Conservation (phyloP, 2,113 vertebrate genomes). For the Geothlypis trichas region DNA sequence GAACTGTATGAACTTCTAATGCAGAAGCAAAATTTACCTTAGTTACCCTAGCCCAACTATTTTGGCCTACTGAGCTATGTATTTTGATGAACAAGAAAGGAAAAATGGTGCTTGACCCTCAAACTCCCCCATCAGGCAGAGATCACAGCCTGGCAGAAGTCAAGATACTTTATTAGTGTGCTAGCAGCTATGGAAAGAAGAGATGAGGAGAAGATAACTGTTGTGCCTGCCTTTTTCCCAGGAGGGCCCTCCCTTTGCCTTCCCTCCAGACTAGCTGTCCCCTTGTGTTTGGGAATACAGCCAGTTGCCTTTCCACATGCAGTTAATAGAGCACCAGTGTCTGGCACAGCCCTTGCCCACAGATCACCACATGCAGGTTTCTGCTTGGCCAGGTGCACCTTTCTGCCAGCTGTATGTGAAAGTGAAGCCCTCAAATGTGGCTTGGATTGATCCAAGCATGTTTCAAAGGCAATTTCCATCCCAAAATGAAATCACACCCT, state of each 20-base stretch:
- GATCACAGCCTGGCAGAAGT: not conserved
- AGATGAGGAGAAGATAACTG: not conserved
- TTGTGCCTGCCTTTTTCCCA: not conserved
- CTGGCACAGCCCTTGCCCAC: not conserved
- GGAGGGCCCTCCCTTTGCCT: not conserved
- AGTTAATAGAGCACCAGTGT: not conserved
- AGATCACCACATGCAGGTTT: not conserved
- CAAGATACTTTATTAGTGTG: fast-evolving
- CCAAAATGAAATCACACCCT: not conserved
- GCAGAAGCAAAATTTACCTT: not conserved
- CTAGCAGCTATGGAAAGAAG: not conserved
- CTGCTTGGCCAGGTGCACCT: not conserved
- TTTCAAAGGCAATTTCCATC: not conserved
- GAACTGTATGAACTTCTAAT: not conserved
- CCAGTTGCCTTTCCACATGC: not conserved
- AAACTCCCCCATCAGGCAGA: not conserved
- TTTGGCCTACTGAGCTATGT: not conserved
- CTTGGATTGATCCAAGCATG: not conserved
- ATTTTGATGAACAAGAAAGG: not conserved
- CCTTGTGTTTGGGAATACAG: not conserved
- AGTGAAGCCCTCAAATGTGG: not conserved
- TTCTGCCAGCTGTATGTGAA: not conserved
- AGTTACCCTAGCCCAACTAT: not conserved
- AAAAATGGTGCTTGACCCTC: not conserved
- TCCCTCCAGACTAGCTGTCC: not conserved